Evolutionary conservation across 1,140 invertebrate genomes (phyloP).

Genomic region (Gryllus bimaculatus): DNA sequence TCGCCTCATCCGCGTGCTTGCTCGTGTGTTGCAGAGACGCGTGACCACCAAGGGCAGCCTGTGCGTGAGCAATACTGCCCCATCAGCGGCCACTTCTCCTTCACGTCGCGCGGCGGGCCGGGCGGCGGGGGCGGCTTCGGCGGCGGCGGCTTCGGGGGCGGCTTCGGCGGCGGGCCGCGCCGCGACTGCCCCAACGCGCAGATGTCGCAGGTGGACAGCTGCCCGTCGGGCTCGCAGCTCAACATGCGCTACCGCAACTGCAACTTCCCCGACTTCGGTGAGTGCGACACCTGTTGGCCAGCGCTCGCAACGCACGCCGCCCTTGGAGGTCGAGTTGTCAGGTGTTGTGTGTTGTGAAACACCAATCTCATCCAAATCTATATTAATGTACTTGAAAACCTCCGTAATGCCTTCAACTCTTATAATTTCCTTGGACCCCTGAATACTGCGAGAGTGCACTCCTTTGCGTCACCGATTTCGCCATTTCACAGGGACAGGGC

Average conservation of each 20-base stretch:
- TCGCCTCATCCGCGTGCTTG: too few species aligned
- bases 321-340: too few species aligned
- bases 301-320: too few species aligned
- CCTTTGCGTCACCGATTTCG: too few species aligned
- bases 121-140: slow-evolving; percentile 40
- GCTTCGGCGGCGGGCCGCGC: slow-evolving; percentile 34
- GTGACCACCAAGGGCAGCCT: slow-evolving; percentile 37
- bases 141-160: slow-evolving; percentile 38
- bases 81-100: slow-evolving; percentile 51
- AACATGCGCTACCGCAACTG: slow-evolving; percentile 47
- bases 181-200: slow-evolving; percentile 43
- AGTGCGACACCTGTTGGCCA: slow-evolving; percentile 17
- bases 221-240: slow-evolving; percentile 52
- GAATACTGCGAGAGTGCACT: too few species aligned
- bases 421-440: too few species aligned
- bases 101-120: slow-evolving; percentile 49
- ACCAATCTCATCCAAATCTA: too few species aligned
- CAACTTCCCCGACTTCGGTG: slow-evolving; percentile 44
- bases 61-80: slow-evolving; percentile 54
- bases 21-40: slow-evolving; percentile 37
- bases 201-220: slow-evolving; percentile 50
- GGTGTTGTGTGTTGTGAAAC: too few species aligned
- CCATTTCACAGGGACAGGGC: too few species aligned
- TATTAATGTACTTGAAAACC: too few species aligned
- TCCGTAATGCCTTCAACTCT: too few species aligned